Evolutionary conservation across 2,888 invertebrate species (phyloP).

Genomic region (Pachymerium ferrugineum): DNA sequence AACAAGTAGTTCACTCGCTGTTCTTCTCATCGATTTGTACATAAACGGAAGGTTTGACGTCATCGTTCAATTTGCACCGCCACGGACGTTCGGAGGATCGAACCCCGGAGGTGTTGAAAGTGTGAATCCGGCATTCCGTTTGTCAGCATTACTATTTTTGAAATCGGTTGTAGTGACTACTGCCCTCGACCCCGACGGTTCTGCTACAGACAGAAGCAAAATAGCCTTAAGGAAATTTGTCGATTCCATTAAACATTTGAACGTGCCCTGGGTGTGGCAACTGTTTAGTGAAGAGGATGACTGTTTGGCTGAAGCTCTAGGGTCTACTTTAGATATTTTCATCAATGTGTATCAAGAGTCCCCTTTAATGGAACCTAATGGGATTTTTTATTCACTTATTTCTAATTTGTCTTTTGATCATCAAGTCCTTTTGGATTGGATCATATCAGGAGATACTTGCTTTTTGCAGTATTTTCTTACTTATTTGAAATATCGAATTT

Average conservation of each 20-base stretch:
- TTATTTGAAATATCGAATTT: neutral
- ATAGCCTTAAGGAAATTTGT: neutral
- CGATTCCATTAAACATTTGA: neutral
- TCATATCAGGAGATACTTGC: neutral
- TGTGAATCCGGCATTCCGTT: neutral
- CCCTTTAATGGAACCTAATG: neutral
- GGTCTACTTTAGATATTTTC: conserved; percentile 81
- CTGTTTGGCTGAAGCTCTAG: conserved; percentile 84
- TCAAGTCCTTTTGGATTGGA: neutral
- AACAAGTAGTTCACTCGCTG: neutral
- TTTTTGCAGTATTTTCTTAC: neutral
- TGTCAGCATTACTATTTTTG: neutral
- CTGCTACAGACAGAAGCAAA: neutral
- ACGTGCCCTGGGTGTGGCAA: conserved; percentile 67
- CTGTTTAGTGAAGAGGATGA: conserved; percentile 87
- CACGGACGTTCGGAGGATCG: neutral
- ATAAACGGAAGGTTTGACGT: neutral
- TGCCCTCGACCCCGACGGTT: no score
- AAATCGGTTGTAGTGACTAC: neutral
- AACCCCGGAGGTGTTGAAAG: neutral
- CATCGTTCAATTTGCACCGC: neutral
- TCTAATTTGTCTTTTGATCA: neutral
- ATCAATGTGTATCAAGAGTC: conserved; percentile 53
- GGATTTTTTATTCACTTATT: neutral
- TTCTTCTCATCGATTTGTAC: neutral